Percentiles rank a stretch among this genome's conserved stretches.
Evolutionary conservation across 1,140 invertebrate genomes (phyloP).

Genomic region (Saccostrea cuccullata): DNA sequence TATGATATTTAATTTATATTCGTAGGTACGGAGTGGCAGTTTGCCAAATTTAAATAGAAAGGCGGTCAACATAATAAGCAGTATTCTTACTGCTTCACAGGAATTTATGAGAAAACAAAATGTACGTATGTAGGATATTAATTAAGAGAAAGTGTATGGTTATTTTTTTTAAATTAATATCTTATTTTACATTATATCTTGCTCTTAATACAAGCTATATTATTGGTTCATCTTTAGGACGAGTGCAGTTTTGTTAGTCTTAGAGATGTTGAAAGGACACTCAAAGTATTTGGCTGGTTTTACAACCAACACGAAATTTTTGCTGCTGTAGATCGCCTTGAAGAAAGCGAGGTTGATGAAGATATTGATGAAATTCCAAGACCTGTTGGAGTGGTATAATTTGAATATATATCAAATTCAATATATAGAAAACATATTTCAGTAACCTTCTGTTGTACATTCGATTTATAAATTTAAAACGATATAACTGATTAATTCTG

Average conservation of each 20-base stretch:
- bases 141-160: too few species aligned
- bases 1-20: not conserved
- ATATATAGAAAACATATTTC: too few species aligned
- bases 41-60: slow-evolving; percentile 52
- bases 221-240: not conserved
- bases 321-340: not conserved
- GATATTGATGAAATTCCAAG: not conserved
- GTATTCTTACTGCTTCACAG: slow-evolving; percentile 69
- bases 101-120: slow-evolving; percentile 72
- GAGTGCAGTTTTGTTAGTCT: slow-evolving; percentile 20
- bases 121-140: slow-evolving; percentile 53
- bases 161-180: too few species aligned
- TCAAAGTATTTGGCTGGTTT: not conserved
- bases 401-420: too few species aligned
- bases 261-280: not conserved
- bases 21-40: not conserved
- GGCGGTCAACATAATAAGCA: slow-evolving; percentile 49
- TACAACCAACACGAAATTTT: not conserved
- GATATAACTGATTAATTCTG: too few species aligned
- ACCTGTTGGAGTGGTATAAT: not conserved
- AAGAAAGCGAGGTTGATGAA: not conserved
- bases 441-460: too few species aligned
- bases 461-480: too few species aligned
- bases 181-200: too few species aligned
- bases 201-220: not conserved